Evolutionary conservation across 2,113 vertebrate genomes (phyloP).

Genomic region (Xyliphius kryptos): DNA sequence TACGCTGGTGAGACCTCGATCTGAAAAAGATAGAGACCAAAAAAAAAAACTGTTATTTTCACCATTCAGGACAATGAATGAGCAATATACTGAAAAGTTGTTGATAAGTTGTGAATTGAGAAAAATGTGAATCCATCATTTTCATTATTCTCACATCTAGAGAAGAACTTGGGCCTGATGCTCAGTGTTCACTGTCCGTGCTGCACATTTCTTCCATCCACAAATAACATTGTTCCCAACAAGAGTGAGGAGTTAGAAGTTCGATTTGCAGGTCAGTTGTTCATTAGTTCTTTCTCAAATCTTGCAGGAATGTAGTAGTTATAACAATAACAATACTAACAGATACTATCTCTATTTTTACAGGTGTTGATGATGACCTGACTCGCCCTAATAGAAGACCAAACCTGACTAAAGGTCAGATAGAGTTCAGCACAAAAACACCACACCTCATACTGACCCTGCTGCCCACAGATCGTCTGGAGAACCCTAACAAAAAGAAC

Average conservation of each 20-base stretch:
- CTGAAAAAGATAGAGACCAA: neutral
- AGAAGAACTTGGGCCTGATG: conserved; percentile 92
- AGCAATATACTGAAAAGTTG: neutral
- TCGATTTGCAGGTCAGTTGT: conserved; percentile 84
- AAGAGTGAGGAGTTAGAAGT: conserved; percentile 95
- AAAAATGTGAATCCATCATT: neutral
- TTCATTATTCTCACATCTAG: conserved; percentile 57
- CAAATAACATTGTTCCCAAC: conserved; percentile 96
- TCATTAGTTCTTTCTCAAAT: no score
- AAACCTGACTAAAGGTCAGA: conserved; percentile 59
- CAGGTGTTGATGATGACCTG: conserved; percentile 66
- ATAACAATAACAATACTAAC: no score
- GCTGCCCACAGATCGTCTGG: conserved; percentile 66
- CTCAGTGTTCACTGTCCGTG: conserved; percentile 95
- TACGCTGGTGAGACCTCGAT: neutral
- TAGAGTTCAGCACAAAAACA: conserved; percentile 68
- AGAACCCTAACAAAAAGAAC: conserved; percentile 61
- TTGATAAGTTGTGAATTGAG: neutral
- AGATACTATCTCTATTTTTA: no score
- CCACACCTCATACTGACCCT: conserved; percentile 74
- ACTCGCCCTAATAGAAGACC: conserved; percentile 56
- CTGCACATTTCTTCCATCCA: conserved; percentile 91
- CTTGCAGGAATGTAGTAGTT: no score
- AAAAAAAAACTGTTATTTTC: neutral
- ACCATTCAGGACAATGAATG: neutral